Evolutionary conservation across 2,888 invertebrate species (phyloP).

Genomic region (Philereme transversata): DNA sequence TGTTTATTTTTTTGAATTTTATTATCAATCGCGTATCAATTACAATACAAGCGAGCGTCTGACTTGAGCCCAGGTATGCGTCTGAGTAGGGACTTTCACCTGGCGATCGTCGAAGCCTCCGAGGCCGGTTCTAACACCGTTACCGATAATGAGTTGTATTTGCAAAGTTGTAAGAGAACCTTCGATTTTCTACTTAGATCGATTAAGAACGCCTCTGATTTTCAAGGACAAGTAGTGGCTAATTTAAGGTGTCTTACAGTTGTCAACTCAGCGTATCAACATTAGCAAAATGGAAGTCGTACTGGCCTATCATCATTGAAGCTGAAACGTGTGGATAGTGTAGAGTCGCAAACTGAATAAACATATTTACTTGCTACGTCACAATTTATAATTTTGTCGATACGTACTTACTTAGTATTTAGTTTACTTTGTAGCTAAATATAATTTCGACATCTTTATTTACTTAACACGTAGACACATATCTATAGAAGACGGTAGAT

Average conservation of each 20-base stretch:
- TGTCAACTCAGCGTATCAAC: conserved; percentile 23
- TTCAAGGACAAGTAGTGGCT: conserved; percentile 33
- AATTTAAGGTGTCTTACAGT: conserved; percentile 32
- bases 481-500: neutral
- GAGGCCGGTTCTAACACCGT: conserved; percentile 74
- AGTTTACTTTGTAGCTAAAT: conserved; percentile 2
- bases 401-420: neutral
- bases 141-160: conserved; percentile 71
- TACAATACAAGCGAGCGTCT: conserved; percentile 56
- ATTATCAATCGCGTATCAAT: conserved; percentile 56
- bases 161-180: conserved; percentile 53
- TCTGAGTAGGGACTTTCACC: conserved; percentile 80
- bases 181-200: conserved; percentile 40
- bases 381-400: conserved; percentile 22
- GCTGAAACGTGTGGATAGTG: conserved; percentile 19
- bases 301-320: conserved; percentile 3
- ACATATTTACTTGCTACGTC: conserved; percentile 9
- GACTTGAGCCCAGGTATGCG: conserved; percentile 64
- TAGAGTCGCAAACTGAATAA: conserved; percentile 26
- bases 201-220: conserved; percentile 19
- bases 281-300: conserved; percentile 11
- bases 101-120: conserved; percentile 60
- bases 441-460: no score
- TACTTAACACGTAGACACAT: neutral
- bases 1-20: conserved; percentile 66